Evolutionary conservation across 1,140 invertebrate genomes (phyloP).

Genomic region (Sitophilus oryzae): DNA sequence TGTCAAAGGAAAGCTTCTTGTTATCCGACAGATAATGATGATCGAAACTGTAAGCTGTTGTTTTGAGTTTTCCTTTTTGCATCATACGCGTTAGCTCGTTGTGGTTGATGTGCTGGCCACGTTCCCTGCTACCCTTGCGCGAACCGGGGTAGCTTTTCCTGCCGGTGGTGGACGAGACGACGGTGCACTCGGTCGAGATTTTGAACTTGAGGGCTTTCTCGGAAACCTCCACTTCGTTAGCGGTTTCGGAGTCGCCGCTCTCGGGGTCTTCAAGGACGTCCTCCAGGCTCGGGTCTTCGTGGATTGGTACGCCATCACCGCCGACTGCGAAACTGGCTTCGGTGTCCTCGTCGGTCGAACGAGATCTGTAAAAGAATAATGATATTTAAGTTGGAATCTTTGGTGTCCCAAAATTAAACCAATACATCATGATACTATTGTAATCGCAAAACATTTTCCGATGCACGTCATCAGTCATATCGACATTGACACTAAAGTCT

Average conservation of each 20-base stretch:
- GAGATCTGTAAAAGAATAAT: slow-evolving; percentile 40
- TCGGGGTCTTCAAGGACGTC: slow-evolving; percentile 56
- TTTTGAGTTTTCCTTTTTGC: slow-evolving; percentile 38
- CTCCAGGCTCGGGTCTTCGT: slow-evolving; percentile 51
- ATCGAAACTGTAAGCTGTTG: slow-evolving; percentile 41
- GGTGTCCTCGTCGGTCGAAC: slow-evolving; percentile 43
- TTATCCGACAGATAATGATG: slow-evolving; percentile 37
- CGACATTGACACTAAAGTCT: too few species aligned
- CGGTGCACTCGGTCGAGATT: slow-evolving; percentile 61
- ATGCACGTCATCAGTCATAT: too few species aligned
- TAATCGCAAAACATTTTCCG: too few species aligned
- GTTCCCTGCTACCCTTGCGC: slow-evolving; percentile 54
- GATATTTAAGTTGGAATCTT: too few species aligned
- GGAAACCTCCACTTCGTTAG: slow-evolving; percentile 69
- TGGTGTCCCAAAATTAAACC: too few species aligned
- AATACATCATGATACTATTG: too few species aligned
- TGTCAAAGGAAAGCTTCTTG: slow-evolving; percentile 41
- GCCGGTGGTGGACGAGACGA: slow-evolving; percentile 44
- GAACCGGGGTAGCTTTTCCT: slow-evolving; percentile 57
- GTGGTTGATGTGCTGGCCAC: slow-evolving; percentile 40
- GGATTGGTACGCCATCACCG: slow-evolving; percentile 32
- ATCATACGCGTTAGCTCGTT: slow-evolving; percentile 34
- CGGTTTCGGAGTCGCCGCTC: slow-evolving; percentile 58
- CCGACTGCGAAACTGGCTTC: slow-evolving; percentile 21
- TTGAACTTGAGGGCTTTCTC: slow-evolving; percentile 71